These are phyloP conservation scores for Spatulosminthurus flaviceps DNA, from an alignment of 2,888 invertebrate genomes.

Conservation along the genomic window DNA sequence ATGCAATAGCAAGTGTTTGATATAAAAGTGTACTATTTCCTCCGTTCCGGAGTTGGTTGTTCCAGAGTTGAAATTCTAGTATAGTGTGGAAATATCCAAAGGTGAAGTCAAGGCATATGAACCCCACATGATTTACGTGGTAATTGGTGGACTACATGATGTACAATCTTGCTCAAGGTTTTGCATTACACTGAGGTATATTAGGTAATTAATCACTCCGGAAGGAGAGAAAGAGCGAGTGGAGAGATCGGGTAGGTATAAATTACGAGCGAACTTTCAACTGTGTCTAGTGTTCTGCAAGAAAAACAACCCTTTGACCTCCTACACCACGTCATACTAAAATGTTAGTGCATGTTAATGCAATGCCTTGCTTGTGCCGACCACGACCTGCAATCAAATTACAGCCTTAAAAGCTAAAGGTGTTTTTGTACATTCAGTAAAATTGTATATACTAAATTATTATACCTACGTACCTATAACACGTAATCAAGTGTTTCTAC, in stretches of 20 bases:
- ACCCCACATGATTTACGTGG: conserved; percentile 35
- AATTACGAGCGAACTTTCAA: conserved; percentile 30
- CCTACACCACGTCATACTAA: not conserved
- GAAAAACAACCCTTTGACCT: conserved; percentile 22
- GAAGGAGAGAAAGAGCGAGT: conserved; percentile 15
- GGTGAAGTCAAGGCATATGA: conserved; percentile 12
- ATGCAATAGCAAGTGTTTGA: no score
- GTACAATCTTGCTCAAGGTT: conserved; percentile 24
- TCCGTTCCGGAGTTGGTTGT: no score
- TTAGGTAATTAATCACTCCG: conserved; percentile 40
- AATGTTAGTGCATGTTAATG: not conserved
- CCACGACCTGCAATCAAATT: no score
- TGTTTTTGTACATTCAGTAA: no score
- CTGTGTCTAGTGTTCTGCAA: not conserved
- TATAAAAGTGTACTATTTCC: no score
- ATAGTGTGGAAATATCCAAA: conserved; percentile 2
- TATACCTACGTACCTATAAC: no score
- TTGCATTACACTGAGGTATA: conserved; percentile 37
- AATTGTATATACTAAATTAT: no score
- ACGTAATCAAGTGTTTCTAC: no score
- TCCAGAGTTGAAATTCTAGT: no score
- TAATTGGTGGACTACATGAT: conserved; percentile 39
- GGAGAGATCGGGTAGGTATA: conserved; percentile 26
- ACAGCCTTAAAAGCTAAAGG: no score
- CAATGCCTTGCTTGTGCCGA: not conserved